Conservation (phyloP, 2,888 invertebrate genomes). For the Leptopilina syphax region DNA sequence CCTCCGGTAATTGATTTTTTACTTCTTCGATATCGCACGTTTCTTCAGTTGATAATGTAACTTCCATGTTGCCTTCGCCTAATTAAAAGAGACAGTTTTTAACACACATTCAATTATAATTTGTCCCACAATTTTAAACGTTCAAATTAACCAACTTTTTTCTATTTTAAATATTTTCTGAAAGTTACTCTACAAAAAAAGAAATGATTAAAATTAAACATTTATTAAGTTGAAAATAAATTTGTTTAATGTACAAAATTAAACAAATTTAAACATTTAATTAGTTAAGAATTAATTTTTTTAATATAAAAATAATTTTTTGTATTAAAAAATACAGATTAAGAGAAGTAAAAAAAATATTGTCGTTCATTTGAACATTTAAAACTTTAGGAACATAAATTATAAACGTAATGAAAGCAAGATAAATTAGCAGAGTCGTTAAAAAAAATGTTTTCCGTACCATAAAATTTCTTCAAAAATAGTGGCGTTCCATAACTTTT, state of each 20-base stretch:
- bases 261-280: too few relatives aligned
- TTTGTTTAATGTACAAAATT: too few relatives aligned
- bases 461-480: constrained; percentile 85
- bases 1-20: constrained; percentile 73
- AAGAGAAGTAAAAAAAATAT: not conserved
- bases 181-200: too few relatives aligned
- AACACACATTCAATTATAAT: too few relatives aligned
- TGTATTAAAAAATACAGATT: not conserved
- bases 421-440: not conserved
- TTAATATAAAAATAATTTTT: not conserved
- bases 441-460: constrained; percentile 64
- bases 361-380: too few relatives aligned
- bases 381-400: not conserved
- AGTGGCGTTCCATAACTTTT: constrained; percentile 90
- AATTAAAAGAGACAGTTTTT: not conserved
- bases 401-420: not conserved
- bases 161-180: too few relatives aligned
- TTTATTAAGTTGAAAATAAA: too few relatives aligned
- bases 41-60: constrained; percentile 69
- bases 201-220: too few relatives aligned
- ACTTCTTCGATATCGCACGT: constrained; percentile 72
- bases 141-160: too few relatives aligned
- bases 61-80: constrained; percentile 72
- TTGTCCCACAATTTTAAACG: too few relatives aligned
- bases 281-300: too few relatives aligned